Evolutionary conservation across 2,113 vertebrate species (phyloP).

Genomic region (Carollia perspicillata): DNA sequence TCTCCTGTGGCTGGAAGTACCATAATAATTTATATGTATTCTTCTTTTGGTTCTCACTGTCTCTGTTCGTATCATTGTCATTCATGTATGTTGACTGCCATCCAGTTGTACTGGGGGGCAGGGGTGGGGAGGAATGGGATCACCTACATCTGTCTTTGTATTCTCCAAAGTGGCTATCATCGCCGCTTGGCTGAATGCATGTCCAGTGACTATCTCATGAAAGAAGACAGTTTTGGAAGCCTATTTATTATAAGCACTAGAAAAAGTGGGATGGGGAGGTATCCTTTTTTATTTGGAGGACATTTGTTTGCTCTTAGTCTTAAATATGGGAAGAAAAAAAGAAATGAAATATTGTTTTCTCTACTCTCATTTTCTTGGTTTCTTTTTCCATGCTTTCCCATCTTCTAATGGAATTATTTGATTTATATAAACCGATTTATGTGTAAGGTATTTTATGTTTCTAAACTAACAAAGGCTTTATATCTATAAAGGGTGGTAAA

Average conservation of each 20-base stretch:
- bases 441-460: conserved; percentile 22
- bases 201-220: background rate
- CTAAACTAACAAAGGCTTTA: conserved; percentile 38
- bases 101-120: background rate
- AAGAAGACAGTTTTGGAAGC: conserved; percentile 12
- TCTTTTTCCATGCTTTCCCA: background rate
- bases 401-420: conserved; percentile 42
- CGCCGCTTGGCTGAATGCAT: background rate
- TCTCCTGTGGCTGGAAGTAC: background rate
- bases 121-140: background rate
- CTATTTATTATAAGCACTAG: background rate
- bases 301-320: conserved; percentile 41
- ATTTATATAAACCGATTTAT: background rate
- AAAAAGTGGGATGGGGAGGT: background rate
- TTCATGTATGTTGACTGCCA: background rate
- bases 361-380: background rate
- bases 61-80: background rate
- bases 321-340: conserved; percentile 45
- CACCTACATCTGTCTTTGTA: background rate
- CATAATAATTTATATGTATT: background rate
- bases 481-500: conserved; percentile 6
- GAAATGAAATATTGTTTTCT: background rate
- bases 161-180: background rate
- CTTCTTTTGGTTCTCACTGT: background rate
- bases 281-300: background rate